Percentiles rank a stretch among this genome's conserved stretches.
Conservation (phyloP, 2,888 invertebrate species). For the Volucella inanis region DNA sequence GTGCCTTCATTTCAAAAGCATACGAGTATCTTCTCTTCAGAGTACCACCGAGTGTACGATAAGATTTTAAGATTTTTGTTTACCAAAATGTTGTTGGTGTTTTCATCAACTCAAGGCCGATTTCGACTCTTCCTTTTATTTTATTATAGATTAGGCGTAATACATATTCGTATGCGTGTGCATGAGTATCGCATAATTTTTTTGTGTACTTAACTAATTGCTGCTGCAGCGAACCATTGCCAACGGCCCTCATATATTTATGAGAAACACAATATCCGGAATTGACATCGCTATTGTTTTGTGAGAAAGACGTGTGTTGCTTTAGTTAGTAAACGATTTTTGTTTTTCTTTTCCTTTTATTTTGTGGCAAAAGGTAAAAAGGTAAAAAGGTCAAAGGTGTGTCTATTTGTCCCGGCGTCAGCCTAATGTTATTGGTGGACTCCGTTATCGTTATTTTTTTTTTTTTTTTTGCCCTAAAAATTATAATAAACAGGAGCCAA, state of each 20-base stretch:
- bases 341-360: background rate
- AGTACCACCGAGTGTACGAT: background rate
- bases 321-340: background rate
- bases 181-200: background rate
- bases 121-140: conserved; percentile 18
- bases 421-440: background rate
- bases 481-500: background rate
- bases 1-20: conserved; percentile 23
- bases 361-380: conserved; percentile 36
- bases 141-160: conserved; percentile 18
- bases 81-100: conserved; percentile 23
- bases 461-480: background rate
- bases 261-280: conserved; percentile 22
- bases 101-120: conserved; percentile 15
- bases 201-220: conserved; percentile 37
- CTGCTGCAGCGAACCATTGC: conserved; percentile 17
- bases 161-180: conserved; percentile 1
- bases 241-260: conserved; percentile 6
- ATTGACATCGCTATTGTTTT: conserved; percentile 24
- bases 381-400: conserved; percentile 56
- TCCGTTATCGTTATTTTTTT: conserved; percentile 2
- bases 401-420: background rate
- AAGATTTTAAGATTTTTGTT: conserved; percentile 5
- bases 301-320: background rate
- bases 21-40: background rate